Evolutionary conservation across 2,113 vertebrate species (phyloP).

Genomic region (Telmatochromis sp.): DNA sequence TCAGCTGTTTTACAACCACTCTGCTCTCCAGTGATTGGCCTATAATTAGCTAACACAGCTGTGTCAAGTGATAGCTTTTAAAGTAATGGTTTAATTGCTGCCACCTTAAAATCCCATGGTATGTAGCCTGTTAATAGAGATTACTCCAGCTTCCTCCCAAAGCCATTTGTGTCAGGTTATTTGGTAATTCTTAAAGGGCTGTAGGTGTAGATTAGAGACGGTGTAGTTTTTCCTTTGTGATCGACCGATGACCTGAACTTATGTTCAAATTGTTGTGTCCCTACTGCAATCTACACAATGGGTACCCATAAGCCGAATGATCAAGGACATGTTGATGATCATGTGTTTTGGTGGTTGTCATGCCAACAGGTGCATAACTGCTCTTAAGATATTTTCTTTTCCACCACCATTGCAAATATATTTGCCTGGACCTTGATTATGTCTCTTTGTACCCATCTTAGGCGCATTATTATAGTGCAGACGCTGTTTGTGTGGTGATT

Average conservation of each 20-base stretch:
- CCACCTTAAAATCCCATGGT: not conserved
- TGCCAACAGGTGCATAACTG: not conserved
- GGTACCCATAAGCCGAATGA: not conserved
- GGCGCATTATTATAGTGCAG: not conserved
- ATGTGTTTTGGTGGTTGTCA: not conserved
- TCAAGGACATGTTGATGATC: not conserved
- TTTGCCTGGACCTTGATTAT: not conserved
- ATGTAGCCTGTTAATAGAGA: not conserved
- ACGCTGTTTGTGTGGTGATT: not conserved
- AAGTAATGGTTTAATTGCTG: not conserved
- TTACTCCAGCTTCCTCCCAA: not conserved
- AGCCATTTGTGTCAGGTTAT: fast-evolving
- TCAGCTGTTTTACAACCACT: not conserved
- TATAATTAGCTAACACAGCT: not conserved
- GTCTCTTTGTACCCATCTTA: not conserved
- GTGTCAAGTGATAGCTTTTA: not conserved
- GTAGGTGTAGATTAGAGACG: not conserved
- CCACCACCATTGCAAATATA: not conserved
- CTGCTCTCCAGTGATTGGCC: not conserved
- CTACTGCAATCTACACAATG: not conserved
- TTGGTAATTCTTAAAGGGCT: not conserved
- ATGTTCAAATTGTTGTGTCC: not conserved
- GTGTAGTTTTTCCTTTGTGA: not conserved
- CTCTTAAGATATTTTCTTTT: not conserved
- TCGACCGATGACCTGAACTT: not conserved